Conservation (phyloP, 2,888 invertebrate genomes). For the Homarus gammarus region DNA sequence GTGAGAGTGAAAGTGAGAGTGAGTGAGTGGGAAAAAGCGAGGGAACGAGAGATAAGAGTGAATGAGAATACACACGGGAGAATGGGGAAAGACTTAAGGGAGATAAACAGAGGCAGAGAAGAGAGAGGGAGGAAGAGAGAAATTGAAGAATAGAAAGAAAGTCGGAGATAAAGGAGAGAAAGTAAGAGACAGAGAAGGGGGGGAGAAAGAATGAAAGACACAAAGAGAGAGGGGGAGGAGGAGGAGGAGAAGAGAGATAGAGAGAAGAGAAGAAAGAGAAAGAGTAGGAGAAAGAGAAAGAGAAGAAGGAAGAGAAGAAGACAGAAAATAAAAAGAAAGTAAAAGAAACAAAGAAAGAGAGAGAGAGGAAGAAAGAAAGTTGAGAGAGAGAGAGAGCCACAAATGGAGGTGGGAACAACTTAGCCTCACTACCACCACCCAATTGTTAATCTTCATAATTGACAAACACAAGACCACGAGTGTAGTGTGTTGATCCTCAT, state of each 20-base stretch:
- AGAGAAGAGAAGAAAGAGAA: background rate
- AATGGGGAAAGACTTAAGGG: background rate
- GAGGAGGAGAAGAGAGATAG: background rate
- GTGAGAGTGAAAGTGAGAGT: too few species aligned
- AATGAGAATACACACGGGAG: background rate
- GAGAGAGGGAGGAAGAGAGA: conserved; percentile 6
- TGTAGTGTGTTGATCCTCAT: background rate
- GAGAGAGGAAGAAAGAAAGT: background rate
- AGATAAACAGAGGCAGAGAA: conserved; percentile 2
- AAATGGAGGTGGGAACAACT: too few species aligned
- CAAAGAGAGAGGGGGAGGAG: background rate
- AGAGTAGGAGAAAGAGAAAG: background rate
- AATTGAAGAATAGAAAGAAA: conserved; percentile 15
- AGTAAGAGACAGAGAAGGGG: background rate
- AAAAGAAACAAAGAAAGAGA: background rate
- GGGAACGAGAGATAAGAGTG: background rate
- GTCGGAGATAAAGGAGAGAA: background rate
- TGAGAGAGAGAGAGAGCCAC: background rate
- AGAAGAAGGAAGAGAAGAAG: background rate
- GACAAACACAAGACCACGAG: background rate
- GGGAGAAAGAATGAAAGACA: background rate
- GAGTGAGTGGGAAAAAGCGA: conserved; percentile 6
- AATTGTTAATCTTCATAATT: conserved; percentile 20
- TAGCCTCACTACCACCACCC: background rate
- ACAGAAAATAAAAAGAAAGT: background rate